A percentile compares a stretch with the other conserved stretches of the same genome.
These are phyloP conservation scores for Gymnoscopelus braueri DNA, from an alignment of 2,797 vertebrate genomes.

Conservation along the genomic window DNA sequence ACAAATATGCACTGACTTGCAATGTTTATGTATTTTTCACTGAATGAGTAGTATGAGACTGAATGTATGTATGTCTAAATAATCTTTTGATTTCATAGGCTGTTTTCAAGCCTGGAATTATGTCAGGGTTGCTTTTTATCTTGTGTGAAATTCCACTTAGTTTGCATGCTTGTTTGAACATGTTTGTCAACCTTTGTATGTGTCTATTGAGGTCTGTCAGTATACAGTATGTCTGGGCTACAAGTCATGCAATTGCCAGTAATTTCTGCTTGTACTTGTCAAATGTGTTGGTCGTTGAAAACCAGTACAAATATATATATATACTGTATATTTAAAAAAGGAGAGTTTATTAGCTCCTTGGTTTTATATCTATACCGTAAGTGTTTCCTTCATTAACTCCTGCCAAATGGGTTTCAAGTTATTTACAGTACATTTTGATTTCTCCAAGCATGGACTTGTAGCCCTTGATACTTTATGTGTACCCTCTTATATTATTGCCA, in stretches of 20 bases:
- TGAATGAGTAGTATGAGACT: conserved; percentile 55
- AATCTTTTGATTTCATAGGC: conserved; percentile 54
- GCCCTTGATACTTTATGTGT: conserved; percentile 29
- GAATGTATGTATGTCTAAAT: conserved; percentile 64
- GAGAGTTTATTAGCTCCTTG: conserved; percentile 49
- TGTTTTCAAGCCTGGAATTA: conserved; percentile 53
- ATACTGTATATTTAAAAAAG: conserved; percentile 28
- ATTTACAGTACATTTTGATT: no score
- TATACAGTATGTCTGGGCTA: conserved; percentile 44
- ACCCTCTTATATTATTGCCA: conserved; percentile 42
- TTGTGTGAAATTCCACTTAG: conserved; percentile 45
- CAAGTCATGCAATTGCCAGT: conserved; percentile 47
- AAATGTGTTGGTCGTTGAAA: conserved; percentile 30
- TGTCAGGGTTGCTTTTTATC: conserved; percentile 53
- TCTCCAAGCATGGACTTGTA: conserved; percentile 46
- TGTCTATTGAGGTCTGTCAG: conserved; percentile 46
- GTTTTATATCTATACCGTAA: conserved; percentile 64
- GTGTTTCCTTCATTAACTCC: conserved; percentile 68
- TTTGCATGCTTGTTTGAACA: conserved; percentile 56
- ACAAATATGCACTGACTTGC: conserved; percentile 77
- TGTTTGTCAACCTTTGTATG: conserved; percentile 44
- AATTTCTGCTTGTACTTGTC: conserved; percentile 44
- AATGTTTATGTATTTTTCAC: conserved; percentile 79
- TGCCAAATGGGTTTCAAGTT: conserved; percentile 54
- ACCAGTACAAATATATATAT: conserved; percentile 18